phyloP scores from a whole-genome alignment of 2,888 invertebrate species.

The Nymphalis urticae region DNA sequence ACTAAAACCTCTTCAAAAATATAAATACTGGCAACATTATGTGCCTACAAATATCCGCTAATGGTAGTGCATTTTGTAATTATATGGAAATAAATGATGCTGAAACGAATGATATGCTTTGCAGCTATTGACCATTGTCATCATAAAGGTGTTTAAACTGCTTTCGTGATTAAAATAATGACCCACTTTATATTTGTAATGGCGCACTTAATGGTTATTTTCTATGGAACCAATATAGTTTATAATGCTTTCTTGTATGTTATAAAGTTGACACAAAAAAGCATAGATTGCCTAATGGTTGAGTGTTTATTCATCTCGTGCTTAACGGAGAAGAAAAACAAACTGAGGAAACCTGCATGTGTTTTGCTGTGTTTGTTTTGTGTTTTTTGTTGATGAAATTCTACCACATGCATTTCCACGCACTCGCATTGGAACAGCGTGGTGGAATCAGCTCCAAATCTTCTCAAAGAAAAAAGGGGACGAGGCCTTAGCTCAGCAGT shows the following conservation, averaged over 20 bases:
- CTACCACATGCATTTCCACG: no score
- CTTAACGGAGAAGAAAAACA: no score
- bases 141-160: constrained; percentile 22
- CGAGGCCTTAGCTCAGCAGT: no score
- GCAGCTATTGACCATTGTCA: constrained; percentile 23
- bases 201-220: constrained; percentile 13
- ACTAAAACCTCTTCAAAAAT: no score
- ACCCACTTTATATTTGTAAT: constrained; percentile 13
- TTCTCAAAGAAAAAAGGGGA: no score
- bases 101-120: constrained; percentile 17
- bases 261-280: background rate
- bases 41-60: constrained; percentile 16
- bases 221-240: background rate
- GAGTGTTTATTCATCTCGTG: no score
- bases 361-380: no score
- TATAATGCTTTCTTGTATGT: background rate
- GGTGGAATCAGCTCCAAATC: no score
- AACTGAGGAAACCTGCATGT: no score
- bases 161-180: constrained; percentile 25
- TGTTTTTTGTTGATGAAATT: no score
- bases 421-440: no score
- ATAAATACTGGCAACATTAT: constrained; percentile 11
- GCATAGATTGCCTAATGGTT: no score
- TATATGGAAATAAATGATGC: constrained; percentile 15
- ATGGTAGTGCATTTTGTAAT: constrained; percentile 22